These are phyloP conservation scores for Tichodroma muraria DNA, from an alignment of 2,113 vertebrate genomes.

Conservation along the genomic window DNA sequence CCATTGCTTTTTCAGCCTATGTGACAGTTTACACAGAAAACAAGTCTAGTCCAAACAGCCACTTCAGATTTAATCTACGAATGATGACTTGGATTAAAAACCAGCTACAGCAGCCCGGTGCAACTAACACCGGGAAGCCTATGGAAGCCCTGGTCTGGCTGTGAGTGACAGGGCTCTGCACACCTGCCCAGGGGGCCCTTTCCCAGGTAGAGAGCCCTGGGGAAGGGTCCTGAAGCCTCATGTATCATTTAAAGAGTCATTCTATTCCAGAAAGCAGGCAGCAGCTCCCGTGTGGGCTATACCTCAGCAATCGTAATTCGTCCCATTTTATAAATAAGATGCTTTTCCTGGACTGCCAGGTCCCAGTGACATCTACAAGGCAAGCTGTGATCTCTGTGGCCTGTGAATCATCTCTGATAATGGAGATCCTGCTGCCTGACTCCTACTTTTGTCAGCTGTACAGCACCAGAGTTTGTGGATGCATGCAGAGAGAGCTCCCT, in stretches of 20 bases:
- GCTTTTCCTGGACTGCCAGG: background rate
- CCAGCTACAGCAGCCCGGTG: background rate
- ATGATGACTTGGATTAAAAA: background rate
- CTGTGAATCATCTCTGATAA: background rate
- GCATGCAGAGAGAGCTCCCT: background rate
- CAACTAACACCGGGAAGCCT: background rate
- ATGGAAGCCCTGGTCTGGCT: background rate
- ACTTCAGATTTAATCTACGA: background rate
- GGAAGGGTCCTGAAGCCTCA: background rate
- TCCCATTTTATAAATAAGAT: background rate
- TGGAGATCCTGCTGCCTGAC: background rate
- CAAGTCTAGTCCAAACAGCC: background rate
- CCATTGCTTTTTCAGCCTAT: background rate
- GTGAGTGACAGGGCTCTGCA: background rate
- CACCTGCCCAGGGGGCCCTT: background rate
- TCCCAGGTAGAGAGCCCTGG: background rate
- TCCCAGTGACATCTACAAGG: background rate
- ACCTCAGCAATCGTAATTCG: rapidly evolving
- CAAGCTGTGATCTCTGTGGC: background rate
- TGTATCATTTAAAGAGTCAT: background rate
- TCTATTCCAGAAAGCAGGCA: background rate
- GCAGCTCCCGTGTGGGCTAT: background rate
- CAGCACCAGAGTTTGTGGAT: background rate
- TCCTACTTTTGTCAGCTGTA: background rate
- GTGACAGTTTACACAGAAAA: background rate